Conservation (phyloP, 1,140 invertebrate species). For the Drosophila arawakana region DNA sequence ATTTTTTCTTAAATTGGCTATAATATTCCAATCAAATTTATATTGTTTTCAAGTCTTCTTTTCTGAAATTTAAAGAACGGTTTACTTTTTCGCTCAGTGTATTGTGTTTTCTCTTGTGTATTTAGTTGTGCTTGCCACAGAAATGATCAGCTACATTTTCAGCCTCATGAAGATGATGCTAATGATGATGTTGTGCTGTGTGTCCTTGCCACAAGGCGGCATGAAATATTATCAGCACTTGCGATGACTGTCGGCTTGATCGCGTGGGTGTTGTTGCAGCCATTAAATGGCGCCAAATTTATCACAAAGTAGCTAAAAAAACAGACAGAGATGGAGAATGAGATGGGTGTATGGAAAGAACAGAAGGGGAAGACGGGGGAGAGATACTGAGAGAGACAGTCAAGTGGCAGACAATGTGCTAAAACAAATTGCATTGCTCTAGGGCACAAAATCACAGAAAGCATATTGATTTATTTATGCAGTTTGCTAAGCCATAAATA, state of each 20-base stretch:
- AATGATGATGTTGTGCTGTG: slow-evolving; percentile 1
- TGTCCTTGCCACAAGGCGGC: slow-evolving; percentile 29
- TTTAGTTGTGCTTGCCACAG: slow-evolving; percentile 15
- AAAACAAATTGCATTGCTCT: slow-evolving; percentile 57
- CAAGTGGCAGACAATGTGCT: slow-evolving; percentile 58
- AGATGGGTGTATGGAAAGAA: neutral
- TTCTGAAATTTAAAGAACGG: too few species aligned
- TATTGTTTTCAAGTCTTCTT: too few species aligned
- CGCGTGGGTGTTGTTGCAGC: slow-evolving; percentile 66
- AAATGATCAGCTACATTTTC: neutral
- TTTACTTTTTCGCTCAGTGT: too few species aligned
- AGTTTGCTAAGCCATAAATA: neutral
- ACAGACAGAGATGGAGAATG: slow-evolving; percentile 3
- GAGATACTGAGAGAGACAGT: slow-evolving; percentile 4
- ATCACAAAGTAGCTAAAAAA: slow-evolving; percentile 64
- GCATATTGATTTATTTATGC: slow-evolving; percentile 16
- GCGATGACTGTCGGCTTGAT: slow-evolving; percentile 42
- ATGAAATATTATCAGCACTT: slow-evolving; percentile 65
- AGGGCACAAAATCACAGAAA: neutral
- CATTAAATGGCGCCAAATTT: slow-evolving; percentile 71
- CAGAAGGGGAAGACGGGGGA: neutral
- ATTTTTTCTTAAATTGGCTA: too few species aligned
- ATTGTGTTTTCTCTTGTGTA: neutral
- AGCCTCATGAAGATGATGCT: neutral
- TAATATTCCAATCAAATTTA: too few species aligned